These are phyloP conservation scores for Pteronura brasiliensis DNA, from an alignment of 2,113 vertebrate species.

Conservation along the genomic window DNA sequence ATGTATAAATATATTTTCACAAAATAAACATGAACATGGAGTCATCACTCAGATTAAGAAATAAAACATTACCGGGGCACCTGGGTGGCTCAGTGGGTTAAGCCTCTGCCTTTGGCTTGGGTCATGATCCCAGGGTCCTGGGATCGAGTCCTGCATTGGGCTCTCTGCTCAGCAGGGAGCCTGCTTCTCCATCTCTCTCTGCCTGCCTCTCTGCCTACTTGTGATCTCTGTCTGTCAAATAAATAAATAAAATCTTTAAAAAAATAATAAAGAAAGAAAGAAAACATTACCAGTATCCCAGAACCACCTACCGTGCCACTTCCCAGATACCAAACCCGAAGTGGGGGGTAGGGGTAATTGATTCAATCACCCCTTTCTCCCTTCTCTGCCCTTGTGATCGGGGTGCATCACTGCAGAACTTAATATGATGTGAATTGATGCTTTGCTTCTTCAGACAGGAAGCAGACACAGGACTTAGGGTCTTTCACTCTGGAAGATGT, in stretches of 20 bases:
- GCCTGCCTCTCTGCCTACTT: no score
- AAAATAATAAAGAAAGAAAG: not conserved
- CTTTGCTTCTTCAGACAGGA: not conserved
- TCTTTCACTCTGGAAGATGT: not conserved
- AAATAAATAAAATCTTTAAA: no score
- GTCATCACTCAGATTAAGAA: not conserved
- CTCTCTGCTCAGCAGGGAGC: no score
- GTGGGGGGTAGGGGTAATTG: not conserved
- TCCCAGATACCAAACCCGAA: not conserved
- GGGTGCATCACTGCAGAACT: not conserved
- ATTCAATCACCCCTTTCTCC: not conserved
- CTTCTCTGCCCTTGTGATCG: not conserved
- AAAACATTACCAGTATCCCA: not conserved
- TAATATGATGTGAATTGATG: not conserved
- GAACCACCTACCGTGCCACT: rapidly evolving
- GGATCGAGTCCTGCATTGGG: no score
- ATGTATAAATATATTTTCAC: not conserved
- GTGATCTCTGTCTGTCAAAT: no score
- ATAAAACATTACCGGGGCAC: not conserved
- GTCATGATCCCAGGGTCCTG: no score
- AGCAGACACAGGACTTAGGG: not conserved
- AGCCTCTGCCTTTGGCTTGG: no score
- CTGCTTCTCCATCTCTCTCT: no score
- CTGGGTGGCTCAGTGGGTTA: no score
- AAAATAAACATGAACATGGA: not conserved